Base-by-base conservation (phyloP, 2,888 invertebrate species). In the Rutpela maculata region DNA sequence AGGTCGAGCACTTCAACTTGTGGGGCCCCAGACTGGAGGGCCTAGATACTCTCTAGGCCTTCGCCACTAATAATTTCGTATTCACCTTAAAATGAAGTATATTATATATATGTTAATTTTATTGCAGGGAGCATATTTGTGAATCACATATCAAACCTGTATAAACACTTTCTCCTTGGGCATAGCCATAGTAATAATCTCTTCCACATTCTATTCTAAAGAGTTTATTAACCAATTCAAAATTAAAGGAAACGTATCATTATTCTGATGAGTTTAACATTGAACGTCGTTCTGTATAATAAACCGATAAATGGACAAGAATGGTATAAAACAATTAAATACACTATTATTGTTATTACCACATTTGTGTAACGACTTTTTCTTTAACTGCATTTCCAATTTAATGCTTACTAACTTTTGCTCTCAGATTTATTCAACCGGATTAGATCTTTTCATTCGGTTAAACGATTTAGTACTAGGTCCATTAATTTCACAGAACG, bases 161-260 rank as follows among this genome's bases (percentile, higher is more conserved):
- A 22, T 31, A 17, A 57, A 18, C 10, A 31, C 67, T 56, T 56
- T 67, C 67, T 31, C 57, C 56, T 68, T 69, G 26, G 35, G 31
- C 69, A 35, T 22, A 17, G 43, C 10, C 31, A n/a, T 18, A 17
- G 22, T 56, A 68, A 17, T 68, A 68, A 56, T 68, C 67, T 22
- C 18, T 26, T 57, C 26, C 18, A 2, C 68, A 56, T 26, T 59
- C 22, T n/a, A 38, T 57, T 43, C n/a, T 57, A 18, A 55, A 59
- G 57, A 35, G 69, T 69, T 56, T 59, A 57, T 56, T 59, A 57
- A 59, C 38, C 17, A 38, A 35, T 17, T 57, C 11, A 11, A 35
- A 69, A 69, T 69, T 69, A 68, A 68, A 56, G 55, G 57, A 69
- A 69, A 69, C 68, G 22, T 55, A 62, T 55, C 43, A 66, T 67